Evolutionary conservation across 2,888 invertebrate species (phyloP), one percentile per base, ranked within the genome.

Genomic region (Alloplasta piceator): DNA sequence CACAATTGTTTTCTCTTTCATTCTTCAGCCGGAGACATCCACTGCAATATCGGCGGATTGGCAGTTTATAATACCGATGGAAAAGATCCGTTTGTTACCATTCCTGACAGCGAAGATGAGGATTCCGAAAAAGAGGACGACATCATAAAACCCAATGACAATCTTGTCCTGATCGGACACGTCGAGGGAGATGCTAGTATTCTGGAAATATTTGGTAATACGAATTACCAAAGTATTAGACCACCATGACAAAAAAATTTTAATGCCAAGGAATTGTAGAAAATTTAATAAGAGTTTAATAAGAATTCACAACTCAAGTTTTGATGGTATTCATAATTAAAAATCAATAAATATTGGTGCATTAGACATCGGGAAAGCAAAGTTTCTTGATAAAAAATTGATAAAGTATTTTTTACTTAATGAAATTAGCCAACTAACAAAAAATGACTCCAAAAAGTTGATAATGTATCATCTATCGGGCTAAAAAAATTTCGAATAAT

Each of bases 51-150:
- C n/a, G 86, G 89, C 16, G 87, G 89, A 63, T 85, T 92, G 70
- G 90, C 90, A 3, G 85, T 85, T 50, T 84, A 89, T 60, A 85
- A 85, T 68, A 84, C 84, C 43, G 86, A 88, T 83, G 90, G 87
- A 0, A 88, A 87, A 82, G 90, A 92, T 87, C 89, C 90, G 58
- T 80, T 88, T 46, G 72, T 91, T 61, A 90, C 89, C 46, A 67
- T 82, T 12, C 83, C 79, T 2, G 91, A 89, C 4, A 86, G 83
- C 41, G 87, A 90, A 38, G 93, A 94, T 80, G 93, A 93, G 39
- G 94, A 95, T 88, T 96, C 97, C 43, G 97, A 98, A 87, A 96
- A 96, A 86, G 98, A 98, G 87, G 98, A 99, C 92, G 97, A 98
- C 90, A 94, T 96, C 58, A 97, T 99, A 61, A 97, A 97, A 91